phyloP scores from a whole-genome alignment of 2,888 invertebrate species.

The Kuschelorhynchus macadamiae region DNA sequence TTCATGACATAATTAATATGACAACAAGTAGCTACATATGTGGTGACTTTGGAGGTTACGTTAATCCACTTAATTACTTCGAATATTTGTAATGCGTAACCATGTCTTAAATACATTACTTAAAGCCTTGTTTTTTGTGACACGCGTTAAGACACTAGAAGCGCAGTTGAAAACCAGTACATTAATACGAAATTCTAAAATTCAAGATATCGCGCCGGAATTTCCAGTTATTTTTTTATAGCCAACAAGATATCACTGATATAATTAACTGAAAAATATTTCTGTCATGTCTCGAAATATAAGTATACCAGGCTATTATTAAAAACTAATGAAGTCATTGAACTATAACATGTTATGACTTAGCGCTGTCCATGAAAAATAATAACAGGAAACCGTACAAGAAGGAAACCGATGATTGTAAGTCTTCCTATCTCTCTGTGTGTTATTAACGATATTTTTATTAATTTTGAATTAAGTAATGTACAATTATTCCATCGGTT shows the following conservation, averaged over 20 bases:
- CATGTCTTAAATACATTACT: constrained; percentile 2
- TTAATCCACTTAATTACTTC: no score
- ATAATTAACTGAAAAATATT: constrained; percentile 8
- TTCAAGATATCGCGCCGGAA: no score
- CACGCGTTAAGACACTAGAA: background rate
- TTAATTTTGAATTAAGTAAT: no score
- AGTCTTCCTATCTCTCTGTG: constrained; percentile 13
- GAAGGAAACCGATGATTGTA: constrained; percentile 23
- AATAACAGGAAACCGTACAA: constrained; percentile 38
- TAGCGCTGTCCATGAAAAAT: constrained; percentile 32
- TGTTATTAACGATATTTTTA: background rate
- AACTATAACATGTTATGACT: constrained; percentile 30
- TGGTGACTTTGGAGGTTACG: no score
- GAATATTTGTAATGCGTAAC: background rate
- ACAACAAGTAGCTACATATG: no score
- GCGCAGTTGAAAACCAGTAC: no score
- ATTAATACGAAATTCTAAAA: no score
- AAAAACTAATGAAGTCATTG: constrained; percentile 38
- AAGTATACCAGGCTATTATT: constrained; percentile 22
- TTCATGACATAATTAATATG: no score
- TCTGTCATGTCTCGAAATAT: constrained; percentile 26
- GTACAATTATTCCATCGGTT: no score
- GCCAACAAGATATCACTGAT: background rate
- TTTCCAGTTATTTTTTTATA: no score
- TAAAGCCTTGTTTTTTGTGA: background rate